A percentile compares a stretch with the other conserved stretches of the same genome.
Evolutionary conservation across 2,797 vertebrate genomes (phyloP).

Genomic region (Protosalanx chinensis): DNA sequence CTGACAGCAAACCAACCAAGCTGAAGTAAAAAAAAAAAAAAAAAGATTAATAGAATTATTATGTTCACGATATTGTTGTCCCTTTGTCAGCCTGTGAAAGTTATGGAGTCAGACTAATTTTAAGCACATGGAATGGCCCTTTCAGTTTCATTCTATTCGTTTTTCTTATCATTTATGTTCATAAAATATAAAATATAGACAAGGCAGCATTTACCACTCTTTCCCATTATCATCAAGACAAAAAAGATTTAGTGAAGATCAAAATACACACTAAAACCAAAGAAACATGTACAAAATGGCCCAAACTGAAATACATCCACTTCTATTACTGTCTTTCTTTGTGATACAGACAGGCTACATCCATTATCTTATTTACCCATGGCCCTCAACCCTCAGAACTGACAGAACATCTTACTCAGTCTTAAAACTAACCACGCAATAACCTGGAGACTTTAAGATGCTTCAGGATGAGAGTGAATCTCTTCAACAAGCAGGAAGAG

Average conservation of each 20-base stretch:
- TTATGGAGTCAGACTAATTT: background rate
- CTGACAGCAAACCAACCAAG: no score
- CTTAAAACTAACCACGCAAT: background rate
- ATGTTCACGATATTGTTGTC: no score
- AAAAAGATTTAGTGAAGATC: background rate
- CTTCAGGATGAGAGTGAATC: background rate
- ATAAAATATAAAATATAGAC: background rate
- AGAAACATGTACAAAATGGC: constrained; percentile 1
- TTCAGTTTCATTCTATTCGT: background rate
- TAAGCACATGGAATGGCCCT: background rate
- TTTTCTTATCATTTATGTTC: background rate
- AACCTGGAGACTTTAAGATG: constrained; percentile 12
- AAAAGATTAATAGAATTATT: no score
- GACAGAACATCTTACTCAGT: background rate
- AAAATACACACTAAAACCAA: background rate
- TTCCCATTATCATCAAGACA: constrained; percentile 1
- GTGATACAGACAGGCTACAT: background rate
- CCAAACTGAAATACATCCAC: background rate
- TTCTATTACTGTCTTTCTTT: background rate
- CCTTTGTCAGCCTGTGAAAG: background rate
- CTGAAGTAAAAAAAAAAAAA: no score
- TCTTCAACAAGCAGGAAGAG: background rate
- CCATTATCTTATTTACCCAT: background rate
- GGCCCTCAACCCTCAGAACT: background rate
- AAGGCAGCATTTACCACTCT: background rate